Conservation (phyloP, 2,797 vertebrate species). For the Pogoniulus pusillus region DNA sequence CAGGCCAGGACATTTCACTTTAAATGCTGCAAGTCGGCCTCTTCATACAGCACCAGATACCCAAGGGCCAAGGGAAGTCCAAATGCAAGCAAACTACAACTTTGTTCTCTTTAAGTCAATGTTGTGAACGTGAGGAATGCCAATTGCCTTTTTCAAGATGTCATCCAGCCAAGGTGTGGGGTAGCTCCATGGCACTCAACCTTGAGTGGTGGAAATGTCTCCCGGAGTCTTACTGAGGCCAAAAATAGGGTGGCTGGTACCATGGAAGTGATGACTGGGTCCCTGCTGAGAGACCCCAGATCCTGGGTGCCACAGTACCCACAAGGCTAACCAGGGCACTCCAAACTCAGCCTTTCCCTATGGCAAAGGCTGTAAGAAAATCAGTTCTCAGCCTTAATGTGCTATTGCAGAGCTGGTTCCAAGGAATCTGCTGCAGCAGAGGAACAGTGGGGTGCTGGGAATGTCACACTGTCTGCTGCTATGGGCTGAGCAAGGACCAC, state of each 20-base stretch:
- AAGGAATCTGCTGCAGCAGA: neutral
- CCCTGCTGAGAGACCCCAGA: neutral
- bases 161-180: neutral
- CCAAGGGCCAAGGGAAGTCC: neutral
- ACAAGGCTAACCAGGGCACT: accelerated
- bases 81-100: neutral
- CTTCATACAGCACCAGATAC: neutral
- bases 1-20: neutral
- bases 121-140: neutral
- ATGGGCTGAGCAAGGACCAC: neutral
- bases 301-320: neutral
- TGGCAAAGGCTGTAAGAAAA: accelerated
- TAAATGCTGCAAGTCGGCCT: neutral
- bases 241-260: neutral
- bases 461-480: no score
- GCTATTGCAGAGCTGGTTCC: neutral
- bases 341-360: neutral
- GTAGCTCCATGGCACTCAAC: neutral
- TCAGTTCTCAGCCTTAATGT: neutral
- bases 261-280: neutral
- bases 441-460: neutral
- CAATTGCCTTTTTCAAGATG: neutral
- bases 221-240: neutral
- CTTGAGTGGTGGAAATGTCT: neutral
- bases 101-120: neutral